Conservation (phyloP, 1,140 invertebrate genomes). For the Heliothis subflexa region DNA sequence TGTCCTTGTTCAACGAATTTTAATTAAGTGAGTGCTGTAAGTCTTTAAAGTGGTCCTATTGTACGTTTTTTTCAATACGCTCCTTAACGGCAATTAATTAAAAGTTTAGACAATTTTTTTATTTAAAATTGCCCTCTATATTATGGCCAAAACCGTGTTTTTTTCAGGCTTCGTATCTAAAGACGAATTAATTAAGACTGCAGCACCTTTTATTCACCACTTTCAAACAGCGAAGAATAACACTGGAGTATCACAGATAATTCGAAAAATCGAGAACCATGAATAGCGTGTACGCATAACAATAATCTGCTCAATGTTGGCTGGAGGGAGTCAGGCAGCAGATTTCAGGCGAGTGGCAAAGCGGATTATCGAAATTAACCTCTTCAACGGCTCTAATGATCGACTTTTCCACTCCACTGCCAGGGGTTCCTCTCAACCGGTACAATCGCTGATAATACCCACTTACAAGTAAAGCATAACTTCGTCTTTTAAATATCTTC, state of each 20-base stretch:
- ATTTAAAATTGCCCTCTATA: no score
- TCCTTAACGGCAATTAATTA: no score
- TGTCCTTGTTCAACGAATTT: not conserved
- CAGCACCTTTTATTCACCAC: no score
- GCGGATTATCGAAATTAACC: conserved; percentile 79
- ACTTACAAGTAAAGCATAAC: conserved; percentile 37
- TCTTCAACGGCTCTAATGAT: conserved; percentile 73
- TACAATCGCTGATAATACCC: conserved; percentile 57
- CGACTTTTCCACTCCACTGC: conserved; percentile 64
- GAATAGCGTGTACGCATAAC: conserved; percentile 41
- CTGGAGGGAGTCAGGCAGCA: conserved; percentile 47
- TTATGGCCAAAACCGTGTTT: no score
- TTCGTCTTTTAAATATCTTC: conserved; percentile 41
- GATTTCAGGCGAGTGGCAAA: conserved; percentile 67
- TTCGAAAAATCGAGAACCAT: conserved; percentile 1
- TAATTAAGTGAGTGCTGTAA: not conserved
- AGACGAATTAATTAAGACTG: no score
- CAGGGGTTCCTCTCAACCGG: conserved; percentile 52
- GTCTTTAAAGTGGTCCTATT: no score
- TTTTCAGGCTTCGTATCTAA: no score
- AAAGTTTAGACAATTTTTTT: no score
- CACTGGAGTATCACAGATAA: not conserved
- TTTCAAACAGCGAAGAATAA: not conserved
- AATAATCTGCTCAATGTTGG: conserved; percentile 46
- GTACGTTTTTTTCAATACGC: no score